Conservation (phyloP, 92 coral and sea anemone genomes). For the Galaxea fascicularis region DNA sequence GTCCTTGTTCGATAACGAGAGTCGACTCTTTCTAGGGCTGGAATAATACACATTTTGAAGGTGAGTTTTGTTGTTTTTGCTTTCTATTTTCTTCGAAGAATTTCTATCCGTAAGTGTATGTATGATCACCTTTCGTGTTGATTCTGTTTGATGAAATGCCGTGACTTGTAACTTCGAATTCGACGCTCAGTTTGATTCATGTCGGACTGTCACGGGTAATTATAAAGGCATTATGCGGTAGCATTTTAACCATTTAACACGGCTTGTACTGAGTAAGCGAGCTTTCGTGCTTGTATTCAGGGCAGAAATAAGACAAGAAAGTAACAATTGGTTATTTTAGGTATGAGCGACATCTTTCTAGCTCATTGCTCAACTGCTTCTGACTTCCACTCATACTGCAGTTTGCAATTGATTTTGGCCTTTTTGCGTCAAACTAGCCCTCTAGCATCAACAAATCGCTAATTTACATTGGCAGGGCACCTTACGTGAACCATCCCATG, state of each 20-base stretch:
- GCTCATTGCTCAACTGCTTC: background rate
- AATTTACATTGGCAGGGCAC: background rate
- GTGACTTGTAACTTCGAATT: background rate
- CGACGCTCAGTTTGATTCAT: background rate
- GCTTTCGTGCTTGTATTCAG: background rate
- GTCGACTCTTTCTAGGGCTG: background rate
- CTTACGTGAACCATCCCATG: slow-evolving; percentile 2
- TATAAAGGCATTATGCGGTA: background rate
- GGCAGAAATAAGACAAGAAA: background rate
- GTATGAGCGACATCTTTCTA: background rate
- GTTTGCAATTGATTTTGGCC: background rate
- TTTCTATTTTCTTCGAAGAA: background rate
- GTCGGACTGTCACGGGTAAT: background rate
- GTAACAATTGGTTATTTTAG: background rate
- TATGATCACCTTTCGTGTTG: background rate
- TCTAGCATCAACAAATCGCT: background rate
- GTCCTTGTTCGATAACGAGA: background rate
- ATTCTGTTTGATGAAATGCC: background rate
- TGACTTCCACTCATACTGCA: background rate
- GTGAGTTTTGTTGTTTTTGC: slow-evolving; percentile 11
- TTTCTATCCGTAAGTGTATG: background rate
- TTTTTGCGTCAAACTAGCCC: background rate
- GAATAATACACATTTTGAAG: background rate
- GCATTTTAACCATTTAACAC: background rate
- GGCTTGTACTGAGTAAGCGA: background rate